phyloP scores from a whole-genome alignment of 2,797 vertebrate species.

The Sternarchorhynchus goeldii region DNA sequence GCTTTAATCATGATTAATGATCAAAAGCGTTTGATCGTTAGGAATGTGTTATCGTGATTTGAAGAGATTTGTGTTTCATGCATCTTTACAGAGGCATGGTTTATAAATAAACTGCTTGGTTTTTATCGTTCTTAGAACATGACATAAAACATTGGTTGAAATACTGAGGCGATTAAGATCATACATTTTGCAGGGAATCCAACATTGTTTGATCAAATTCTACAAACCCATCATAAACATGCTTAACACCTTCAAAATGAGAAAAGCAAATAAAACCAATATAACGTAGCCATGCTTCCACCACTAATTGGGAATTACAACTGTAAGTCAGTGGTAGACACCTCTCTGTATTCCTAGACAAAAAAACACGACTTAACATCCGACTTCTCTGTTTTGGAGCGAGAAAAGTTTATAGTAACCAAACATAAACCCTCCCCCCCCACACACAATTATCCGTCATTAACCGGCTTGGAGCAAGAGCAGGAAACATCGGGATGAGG shows the following conservation, averaged over 20 bases:
- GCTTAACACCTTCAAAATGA: slow-evolving; percentile 46
- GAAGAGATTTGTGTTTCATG: slow-evolving; percentile 18
- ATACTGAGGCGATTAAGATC: slow-evolving; percentile 54
- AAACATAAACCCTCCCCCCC: neutral
- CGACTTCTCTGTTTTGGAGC: neutral
- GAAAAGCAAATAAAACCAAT: slow-evolving; percentile 36
- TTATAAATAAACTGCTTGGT: neutral
- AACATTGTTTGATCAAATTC: slow-evolving; percentile 12
- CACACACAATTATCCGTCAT: slow-evolving; percentile 1
- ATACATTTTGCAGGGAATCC: slow-evolving; percentile 46
- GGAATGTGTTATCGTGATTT: slow-evolving; percentile 17
- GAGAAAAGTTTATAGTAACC: neutral
- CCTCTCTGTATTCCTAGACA: neutral
- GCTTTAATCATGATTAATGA: slow-evolving; percentile 24
- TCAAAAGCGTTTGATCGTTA: slow-evolving; percentile 18
- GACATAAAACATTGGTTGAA: slow-evolving; percentile 64
- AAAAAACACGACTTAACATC: neutral
- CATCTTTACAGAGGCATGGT: neutral
- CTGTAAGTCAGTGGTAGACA: slow-evolving; percentile 3
- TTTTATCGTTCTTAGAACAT: slow-evolving; percentile 66
- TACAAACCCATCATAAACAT: slow-evolving; percentile 48
- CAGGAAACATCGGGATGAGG: neutral
- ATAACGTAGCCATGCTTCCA: slow-evolving; percentile 61
- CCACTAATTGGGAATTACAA: slow-evolving; percentile 70
- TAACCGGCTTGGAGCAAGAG: neutral